phyloP scores from a whole-genome alignment of 2,113 vertebrate genomes.

The Glaucomys volans region DNA sequence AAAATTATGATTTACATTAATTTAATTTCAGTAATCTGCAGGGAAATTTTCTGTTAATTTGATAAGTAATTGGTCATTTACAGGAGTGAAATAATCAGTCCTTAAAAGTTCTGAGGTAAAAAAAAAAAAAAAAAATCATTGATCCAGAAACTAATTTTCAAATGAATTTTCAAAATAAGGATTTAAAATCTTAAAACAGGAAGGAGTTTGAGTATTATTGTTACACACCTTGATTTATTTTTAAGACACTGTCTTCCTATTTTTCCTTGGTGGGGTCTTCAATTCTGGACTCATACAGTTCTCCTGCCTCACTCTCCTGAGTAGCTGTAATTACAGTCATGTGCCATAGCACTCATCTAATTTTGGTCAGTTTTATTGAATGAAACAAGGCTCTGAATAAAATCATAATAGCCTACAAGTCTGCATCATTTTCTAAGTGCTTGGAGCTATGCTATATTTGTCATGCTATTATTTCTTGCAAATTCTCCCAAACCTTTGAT shows the following conservation, averaged over 20 bases:
- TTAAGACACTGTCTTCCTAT: background rate
- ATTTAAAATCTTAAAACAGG: background rate
- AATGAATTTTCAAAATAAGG: too few relatives aligned
- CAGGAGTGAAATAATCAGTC: background rate
- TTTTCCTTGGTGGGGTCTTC: background rate
- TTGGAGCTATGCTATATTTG: background rate
- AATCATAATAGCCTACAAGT: background rate
- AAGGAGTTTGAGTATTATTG: background rate
- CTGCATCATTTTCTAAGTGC: background rate
- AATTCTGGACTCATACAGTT: too few relatives aligned
- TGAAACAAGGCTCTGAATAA: background rate
- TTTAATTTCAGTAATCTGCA: background rate
- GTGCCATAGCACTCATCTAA: rapidly evolving
- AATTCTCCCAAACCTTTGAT: background rate
- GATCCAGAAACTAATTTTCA: too few relatives aligned
- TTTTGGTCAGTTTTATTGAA: background rate
- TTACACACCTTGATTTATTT: background rate
- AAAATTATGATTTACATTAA: background rate
- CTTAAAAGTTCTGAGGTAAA: too few relatives aligned
- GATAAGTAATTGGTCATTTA: background rate
- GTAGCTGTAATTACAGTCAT: too few relatives aligned
- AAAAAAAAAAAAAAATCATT: too few relatives aligned
- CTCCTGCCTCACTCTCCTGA: too few relatives aligned
- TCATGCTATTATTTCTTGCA: background rate
- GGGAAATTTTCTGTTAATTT: background rate